phyloP scores from a whole-genome alignment of 2,113 vertebrate species.

The Pheucticus melanocephalus region DNA sequence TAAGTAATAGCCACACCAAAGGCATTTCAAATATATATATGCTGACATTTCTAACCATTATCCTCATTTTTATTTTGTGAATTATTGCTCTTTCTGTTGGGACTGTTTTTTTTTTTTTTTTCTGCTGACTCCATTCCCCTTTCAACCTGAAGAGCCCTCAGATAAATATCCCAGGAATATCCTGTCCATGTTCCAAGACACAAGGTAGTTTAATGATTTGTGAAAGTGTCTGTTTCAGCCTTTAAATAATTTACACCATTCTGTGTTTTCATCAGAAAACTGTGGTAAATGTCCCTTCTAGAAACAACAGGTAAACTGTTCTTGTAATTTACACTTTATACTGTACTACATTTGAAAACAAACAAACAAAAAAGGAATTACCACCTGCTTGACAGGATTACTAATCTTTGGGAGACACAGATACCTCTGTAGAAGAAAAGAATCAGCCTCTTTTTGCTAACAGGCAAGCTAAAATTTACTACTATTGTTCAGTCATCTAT shows the following conservation, averaged over 20 bases:
- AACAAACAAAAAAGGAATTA: conserved; percentile 8
- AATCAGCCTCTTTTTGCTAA: conserved; percentile 31
- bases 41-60: not conserved
- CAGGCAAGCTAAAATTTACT: not conserved
- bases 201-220: conserved; percentile 11
- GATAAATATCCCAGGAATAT: conserved; percentile 18
- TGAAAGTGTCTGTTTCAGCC: conserved; percentile 13
- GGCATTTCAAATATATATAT: not conserved
- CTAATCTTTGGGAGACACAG: conserved; percentile 40
- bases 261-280: not conserved
- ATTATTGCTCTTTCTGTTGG: conserved; percentile 5
- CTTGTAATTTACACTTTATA: not conserved
- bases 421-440: conserved; percentile 11
- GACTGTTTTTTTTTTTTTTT: not conserved
- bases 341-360: not conserved
- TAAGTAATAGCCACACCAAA: not conserved
- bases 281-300: not conserved
- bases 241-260: conserved; percentile 23
- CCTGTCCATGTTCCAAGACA: not conserved
- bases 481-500: not conserved
- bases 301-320: not conserved
- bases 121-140: not conserved
- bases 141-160: not conserved
- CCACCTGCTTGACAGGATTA: conserved; percentile 15
- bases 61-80: not conserved